phyloP scores from a whole-genome alignment of 2,888 invertebrate genomes.

The Perdita meconis region DNA sequence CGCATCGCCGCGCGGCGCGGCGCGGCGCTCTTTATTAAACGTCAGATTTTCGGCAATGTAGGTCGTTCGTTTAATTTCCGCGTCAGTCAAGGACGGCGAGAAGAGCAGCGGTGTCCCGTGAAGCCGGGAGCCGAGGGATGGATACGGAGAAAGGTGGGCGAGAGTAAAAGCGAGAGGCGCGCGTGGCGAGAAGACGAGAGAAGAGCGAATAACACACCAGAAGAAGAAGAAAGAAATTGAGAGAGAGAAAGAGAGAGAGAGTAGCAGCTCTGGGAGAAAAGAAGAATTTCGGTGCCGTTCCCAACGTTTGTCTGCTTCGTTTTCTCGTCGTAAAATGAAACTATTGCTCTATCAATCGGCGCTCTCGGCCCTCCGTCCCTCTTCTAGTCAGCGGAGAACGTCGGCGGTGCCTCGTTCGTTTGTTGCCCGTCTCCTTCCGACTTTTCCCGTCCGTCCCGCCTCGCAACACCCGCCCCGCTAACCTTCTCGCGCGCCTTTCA shows the following conservation, averaged over 20 bases:
- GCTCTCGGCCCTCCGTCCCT: background rate
- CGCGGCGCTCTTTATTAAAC: slow-evolving; percentile 40
- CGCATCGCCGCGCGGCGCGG: slow-evolving; percentile 18
- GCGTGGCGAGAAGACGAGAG: too few relatives aligned
- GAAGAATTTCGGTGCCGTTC: slow-evolving; percentile 45
- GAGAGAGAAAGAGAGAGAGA: too few relatives aligned
- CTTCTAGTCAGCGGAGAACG: slow-evolving; percentile 7
- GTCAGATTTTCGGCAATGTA: slow-evolving; percentile 49
- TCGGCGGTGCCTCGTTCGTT: slow-evolving; percentile 29
- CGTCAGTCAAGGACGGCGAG: slow-evolving; percentile 36
- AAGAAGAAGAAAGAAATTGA: too few relatives aligned
- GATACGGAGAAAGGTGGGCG: slow-evolving; percentile 7
- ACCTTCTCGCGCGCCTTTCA: slow-evolving; percentile 58
- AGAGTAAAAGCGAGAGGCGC: background rate
- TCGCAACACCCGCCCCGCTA: slow-evolving; percentile 15
- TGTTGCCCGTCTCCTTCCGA: slow-evolving; percentile 40
- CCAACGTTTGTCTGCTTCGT: slow-evolving; percentile 46
- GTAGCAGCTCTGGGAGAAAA: too few relatives aligned
- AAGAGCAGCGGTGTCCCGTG: background rate
- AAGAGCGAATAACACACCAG: too few relatives aligned
- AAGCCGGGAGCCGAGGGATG: slow-evolving; percentile 6
- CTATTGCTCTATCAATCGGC: slow-evolving; percentile 72
- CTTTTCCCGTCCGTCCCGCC: slow-evolving; percentile 33
- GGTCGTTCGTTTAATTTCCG: slow-evolving; percentile 56
- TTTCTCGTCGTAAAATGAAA: slow-evolving; percentile 71